Evolutionary conservation across 2,888 invertebrate genomes (phyloP), one percentile per base, ranked within the genome.

Genomic region (Phymatocera aterrima): DNA sequence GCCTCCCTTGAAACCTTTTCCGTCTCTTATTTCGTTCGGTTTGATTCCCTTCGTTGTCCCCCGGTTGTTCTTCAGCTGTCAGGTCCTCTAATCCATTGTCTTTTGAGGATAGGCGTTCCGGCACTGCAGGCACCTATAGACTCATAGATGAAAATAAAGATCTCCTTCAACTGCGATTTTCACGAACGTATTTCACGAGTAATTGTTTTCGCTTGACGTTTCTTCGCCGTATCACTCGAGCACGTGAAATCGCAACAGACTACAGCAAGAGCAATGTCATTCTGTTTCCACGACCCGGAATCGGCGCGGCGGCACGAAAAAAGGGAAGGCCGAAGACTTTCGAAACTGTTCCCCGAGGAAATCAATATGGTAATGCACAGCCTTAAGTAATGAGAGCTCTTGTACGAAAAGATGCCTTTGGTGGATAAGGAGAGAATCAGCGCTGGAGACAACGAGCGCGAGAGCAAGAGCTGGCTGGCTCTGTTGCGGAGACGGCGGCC

Each of bases 291-390:
- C n/a, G n/a, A n/a, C n/a, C n/a, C n/a, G n/a, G 43, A 34, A 8
- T 8, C 61, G 61, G 15, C 15, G 34, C 64, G 24, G 12, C 18
- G 57, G 24, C 18, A 57, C 12, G 40, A 57, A 24, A 21, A 57
- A 31, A 78, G 81, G 79, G 81, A 80, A 81, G 70, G 79, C 60
- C 78, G 74, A 80, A 74, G 77, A 83, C 65, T 81, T 85, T 83
- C 80, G 81, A 83, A 86, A 86, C 83, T 85, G 84, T 85, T 83
- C 85, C 84, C 84, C 61, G 80, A 83, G 85, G 84, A 86, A 87
- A 88, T 88, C 87, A 87, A 88, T 87, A 87, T 88, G 87, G 84
- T 88, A 87, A 87, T 88, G 85, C 81, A 81, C 81, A 79, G 83
- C 83, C 81, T 84, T 85, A 85, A 86, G 86, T 87, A 87, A 88